These are phyloP conservation scores for Grus americana DNA, from an alignment of 2,113 vertebrate genomes.

Conservation along the genomic window DNA sequence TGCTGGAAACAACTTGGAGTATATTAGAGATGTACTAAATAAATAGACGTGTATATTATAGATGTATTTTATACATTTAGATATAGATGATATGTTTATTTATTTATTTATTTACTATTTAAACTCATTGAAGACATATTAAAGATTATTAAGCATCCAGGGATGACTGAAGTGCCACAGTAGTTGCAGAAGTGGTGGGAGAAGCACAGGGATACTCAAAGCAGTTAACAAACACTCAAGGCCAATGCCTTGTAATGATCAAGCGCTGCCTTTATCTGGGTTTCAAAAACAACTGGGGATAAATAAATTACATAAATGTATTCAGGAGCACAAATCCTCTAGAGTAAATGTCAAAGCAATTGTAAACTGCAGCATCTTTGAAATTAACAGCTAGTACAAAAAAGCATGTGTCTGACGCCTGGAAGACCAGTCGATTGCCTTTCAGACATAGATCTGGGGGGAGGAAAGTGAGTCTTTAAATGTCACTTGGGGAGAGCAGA, in stretches of 20 bases:
- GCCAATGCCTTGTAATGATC: neutral
- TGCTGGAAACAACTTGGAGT: neutral
- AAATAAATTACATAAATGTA: constrained; percentile 48
- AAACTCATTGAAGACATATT: neutral
- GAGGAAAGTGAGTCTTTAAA: constrained; percentile 1
- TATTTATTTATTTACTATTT: neutral
- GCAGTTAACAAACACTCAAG: constrained; percentile 20
- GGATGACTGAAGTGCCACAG: neutral
- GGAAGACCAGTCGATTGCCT: neutral
- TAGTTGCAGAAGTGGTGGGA: neutral
- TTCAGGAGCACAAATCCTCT: constrained; percentile 51
- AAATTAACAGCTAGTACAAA: constrained; percentile 29
- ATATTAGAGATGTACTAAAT: neutral
- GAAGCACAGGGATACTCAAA: constrained; percentile 1
- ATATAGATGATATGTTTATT: neutral
- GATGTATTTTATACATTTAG: neutral
- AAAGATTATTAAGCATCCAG: neutral
- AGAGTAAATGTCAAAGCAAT: constrained; percentile 29
- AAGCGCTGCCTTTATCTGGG: neutral
- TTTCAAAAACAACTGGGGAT: constrained; percentile 29
- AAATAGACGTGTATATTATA: neutral
- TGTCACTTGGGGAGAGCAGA: neutral
- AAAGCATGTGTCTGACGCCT: neutral
- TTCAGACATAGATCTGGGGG: neutral
- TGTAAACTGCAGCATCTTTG: neutral